phyloP scores from a whole-genome alignment of 2,797 vertebrate species.

The Cynopterus sphinx region DNA sequence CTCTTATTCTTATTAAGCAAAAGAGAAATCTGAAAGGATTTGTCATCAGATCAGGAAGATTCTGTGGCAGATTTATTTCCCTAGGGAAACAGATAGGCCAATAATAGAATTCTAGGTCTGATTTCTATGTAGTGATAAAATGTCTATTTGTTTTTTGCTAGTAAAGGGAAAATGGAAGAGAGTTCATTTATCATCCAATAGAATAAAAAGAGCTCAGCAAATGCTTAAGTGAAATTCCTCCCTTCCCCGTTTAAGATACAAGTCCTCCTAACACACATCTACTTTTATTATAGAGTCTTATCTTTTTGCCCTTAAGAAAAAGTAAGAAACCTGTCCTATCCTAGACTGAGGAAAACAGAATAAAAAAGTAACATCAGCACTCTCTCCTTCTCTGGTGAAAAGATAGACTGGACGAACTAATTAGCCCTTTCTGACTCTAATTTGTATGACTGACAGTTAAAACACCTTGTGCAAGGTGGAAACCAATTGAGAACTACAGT shows the following conservation, averaged over 20 bases:
- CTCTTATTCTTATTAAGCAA: not conserved
- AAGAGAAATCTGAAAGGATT: not conserved
- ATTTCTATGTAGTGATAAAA: constrained; percentile 18
- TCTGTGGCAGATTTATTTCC: not conserved
- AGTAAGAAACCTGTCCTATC: not conserved
- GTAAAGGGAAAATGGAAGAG: not conserved
- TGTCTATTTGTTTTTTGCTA: not conserved
- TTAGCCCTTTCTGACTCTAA: not conserved
- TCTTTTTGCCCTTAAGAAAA: constrained; percentile 27
- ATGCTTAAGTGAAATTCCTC: not conserved
- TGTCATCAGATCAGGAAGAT: not conserved
- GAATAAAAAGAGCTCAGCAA: not conserved
- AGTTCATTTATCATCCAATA: not conserved
- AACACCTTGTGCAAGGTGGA: not conserved
- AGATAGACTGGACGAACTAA: constrained; percentile 20
- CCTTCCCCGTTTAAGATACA: not conserved
- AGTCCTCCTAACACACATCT: not conserved
- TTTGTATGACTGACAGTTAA: constrained; percentile 37
- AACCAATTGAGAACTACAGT: not conserved
- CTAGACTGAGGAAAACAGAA: not conserved
- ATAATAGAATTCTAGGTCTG: not conserved
- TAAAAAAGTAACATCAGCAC: not conserved
- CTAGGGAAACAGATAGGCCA: not conserved
- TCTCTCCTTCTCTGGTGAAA: not conserved
- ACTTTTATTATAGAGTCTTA: constrained; percentile 52